phyloP scores from a whole-genome alignment of 2,113 vertebrate genomes.

The Sterrhoptilus dennistouni region DNA sequence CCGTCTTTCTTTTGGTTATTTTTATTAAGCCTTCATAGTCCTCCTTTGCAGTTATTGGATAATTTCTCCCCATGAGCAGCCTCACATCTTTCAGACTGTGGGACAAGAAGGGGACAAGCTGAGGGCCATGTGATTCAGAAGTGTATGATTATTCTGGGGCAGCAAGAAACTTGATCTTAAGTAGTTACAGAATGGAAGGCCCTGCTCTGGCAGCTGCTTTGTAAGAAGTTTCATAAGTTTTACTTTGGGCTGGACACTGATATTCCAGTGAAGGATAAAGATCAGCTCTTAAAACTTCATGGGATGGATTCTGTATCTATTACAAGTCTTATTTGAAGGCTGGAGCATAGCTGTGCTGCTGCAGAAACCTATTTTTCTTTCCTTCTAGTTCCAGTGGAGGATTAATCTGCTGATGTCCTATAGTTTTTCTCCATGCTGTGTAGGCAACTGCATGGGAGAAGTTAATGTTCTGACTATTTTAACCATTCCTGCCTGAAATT shows the following conservation, averaged over 20 bases:
- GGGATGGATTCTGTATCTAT: not conserved
- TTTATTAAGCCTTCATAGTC: not conserved
- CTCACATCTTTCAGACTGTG: not conserved
- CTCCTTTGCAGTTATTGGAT: not conserved
- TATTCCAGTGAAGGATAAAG: not conserved
- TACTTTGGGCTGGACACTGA: not conserved
- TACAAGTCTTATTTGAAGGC: not conserved
- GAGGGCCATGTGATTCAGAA: not conserved
- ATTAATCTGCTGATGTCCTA: not conserved
- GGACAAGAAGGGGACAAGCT: not conserved
- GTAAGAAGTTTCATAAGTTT: not conserved
- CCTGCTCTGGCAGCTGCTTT: not conserved
- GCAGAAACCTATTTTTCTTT: not conserved
- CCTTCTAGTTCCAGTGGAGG: not conserved
- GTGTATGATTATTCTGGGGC: not conserved
- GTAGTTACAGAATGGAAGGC: not conserved
- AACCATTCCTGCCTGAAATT: not conserved
- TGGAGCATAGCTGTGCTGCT: not conserved
- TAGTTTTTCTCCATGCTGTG: not conserved
- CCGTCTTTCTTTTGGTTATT: not conserved
- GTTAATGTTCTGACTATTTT: not conserved
- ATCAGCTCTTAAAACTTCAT: not conserved
- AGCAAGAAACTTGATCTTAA: not conserved
- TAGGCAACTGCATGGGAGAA: not conserved
- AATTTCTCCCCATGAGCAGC: not conserved